Evolutionary conservation across 2,888 invertebrate species (phyloP).

Genomic region (Andrena dorsata): DNA sequence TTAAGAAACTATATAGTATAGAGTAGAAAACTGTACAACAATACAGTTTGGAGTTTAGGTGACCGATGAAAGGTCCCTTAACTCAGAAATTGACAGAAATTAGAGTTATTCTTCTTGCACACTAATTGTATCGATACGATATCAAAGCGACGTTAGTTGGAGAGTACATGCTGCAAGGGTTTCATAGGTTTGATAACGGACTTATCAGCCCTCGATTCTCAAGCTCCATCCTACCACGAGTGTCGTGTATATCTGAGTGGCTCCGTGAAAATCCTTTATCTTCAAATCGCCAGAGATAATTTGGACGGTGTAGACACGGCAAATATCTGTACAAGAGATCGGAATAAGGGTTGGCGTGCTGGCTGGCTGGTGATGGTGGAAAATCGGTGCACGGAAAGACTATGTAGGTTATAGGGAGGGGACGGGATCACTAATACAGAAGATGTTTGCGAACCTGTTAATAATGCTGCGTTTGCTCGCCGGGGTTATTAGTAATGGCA

Average conservation of each 20-base stretch:
- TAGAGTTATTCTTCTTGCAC: not conserved
- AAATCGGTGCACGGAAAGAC: constrained; percentile 75
- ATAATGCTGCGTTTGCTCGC: constrained; percentile 83
- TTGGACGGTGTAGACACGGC: constrained; percentile 82
- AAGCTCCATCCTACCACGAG: constrained; percentile 39
- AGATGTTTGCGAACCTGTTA: constrained; percentile 84
- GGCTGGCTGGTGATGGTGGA: constrained; percentile 53
- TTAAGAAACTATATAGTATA: too few relatives aligned
- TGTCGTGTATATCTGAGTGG: constrained; percentile 32
- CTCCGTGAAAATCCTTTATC: constrained; percentile 81
- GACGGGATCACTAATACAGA: constrained; percentile 81
- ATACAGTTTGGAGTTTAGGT: not conserved
- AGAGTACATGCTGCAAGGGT: constrained; percentile 3
- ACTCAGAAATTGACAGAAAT: not conserved
- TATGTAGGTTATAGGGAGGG: constrained; percentile 77
- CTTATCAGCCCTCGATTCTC: constrained; percentile 57
- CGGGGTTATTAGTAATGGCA: constrained; percentile 83
- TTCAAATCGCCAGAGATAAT: constrained; percentile 82
- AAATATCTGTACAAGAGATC: constrained; percentile 84
- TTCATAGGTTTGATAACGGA: not conserved
- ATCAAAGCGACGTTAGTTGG: not conserved
- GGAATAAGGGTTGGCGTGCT: constrained; percentile 76
- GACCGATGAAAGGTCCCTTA: not conserved
- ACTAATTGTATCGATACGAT: not conserved
- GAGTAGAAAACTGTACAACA: too few relatives aligned